These are phyloP conservation scores for Phalanger gymnotis DNA, from an alignment of 2,797 vertebrate species.

Conservation along the genomic window DNA sequence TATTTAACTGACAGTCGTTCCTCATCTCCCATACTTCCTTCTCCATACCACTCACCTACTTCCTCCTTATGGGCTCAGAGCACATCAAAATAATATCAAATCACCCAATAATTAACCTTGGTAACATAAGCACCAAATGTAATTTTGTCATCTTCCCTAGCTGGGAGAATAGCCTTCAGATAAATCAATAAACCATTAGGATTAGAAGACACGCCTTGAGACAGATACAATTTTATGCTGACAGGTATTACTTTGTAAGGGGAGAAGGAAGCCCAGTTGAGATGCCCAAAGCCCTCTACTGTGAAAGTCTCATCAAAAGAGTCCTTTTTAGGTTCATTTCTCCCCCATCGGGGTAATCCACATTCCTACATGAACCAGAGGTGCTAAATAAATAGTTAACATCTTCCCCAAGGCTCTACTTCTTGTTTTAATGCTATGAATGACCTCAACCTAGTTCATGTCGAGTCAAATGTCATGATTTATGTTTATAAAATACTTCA, in stretches of 20 bases:
- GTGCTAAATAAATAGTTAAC: constrained; percentile 62
- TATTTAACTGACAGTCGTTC: background rate
- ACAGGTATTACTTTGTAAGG: constrained; percentile 26
- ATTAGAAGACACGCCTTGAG: background rate
- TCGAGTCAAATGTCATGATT: background rate
- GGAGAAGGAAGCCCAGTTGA: constrained; percentile 5
- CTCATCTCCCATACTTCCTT: background rate
- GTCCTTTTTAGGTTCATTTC: constrained; percentile 15
- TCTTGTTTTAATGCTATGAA: constrained; percentile 8
- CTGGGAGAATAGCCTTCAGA: background rate
- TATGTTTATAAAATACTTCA: background rate
- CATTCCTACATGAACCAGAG: constrained; percentile 52
- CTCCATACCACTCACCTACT: background rate
- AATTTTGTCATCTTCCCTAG: background rate
- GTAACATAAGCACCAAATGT: background rate
- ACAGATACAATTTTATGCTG: background rate
- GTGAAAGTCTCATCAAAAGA: constrained; percentile 19
- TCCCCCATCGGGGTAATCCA: constrained; percentile 37
- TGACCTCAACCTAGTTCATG: background rate
- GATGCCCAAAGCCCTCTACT: background rate
- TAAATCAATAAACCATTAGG: background rate
- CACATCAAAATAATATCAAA: background rate
- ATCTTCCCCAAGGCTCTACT: constrained; percentile 39
- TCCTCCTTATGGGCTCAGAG: background rate
- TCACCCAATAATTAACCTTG: background rate